These are phyloP conservation scores for Mechanitis mazaeus DNA, from an alignment of 2,888 invertebrate species.

Conservation along the genomic window DNA sequence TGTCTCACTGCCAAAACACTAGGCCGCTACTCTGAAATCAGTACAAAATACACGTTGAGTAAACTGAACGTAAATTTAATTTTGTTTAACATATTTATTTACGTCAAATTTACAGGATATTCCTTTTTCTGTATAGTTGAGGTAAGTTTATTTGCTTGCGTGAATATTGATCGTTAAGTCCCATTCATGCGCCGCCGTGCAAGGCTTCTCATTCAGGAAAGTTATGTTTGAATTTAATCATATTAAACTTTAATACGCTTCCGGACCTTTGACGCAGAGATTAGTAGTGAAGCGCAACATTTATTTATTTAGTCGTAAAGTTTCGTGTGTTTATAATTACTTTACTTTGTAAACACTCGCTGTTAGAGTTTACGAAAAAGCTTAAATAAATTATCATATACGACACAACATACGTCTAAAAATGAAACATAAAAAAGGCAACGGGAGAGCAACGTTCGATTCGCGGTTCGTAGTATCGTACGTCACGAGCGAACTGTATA, in stretches of 20 bases:
- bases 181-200: not conserved
- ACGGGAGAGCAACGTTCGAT: constrained; percentile 11
- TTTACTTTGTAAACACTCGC: constrained; percentile 27
- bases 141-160: not conserved
- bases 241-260: not conserved
- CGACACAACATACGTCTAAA: constrained; percentile 24
- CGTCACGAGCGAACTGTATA: constrained; percentile 28
- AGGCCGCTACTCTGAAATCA: constrained; percentile 9
- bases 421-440: constrained; percentile 21
- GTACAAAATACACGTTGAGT: not conserved
- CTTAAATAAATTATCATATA: constrained; percentile 26
- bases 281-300: constrained; percentile 13
- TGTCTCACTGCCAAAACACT: constrained; percentile 20
- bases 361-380: constrained; percentile 20
- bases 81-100: not conserved
- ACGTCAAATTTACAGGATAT: not conserved
- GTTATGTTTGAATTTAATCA: not conserved
- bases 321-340: constrained; percentile 26
- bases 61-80: not conserved
- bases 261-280: constrained; percentile 6
- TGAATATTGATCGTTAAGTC: not conserved
- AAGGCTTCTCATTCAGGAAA: not conserved
- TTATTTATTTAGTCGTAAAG: constrained; percentile 25
- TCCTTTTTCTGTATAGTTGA: not conserved
- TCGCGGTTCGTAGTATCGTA: constrained; percentile 18